Evolutionary conservation across 2,797 vertebrate species (phyloP).

Genomic region (Buphagus erythrorhynchus): DNA sequence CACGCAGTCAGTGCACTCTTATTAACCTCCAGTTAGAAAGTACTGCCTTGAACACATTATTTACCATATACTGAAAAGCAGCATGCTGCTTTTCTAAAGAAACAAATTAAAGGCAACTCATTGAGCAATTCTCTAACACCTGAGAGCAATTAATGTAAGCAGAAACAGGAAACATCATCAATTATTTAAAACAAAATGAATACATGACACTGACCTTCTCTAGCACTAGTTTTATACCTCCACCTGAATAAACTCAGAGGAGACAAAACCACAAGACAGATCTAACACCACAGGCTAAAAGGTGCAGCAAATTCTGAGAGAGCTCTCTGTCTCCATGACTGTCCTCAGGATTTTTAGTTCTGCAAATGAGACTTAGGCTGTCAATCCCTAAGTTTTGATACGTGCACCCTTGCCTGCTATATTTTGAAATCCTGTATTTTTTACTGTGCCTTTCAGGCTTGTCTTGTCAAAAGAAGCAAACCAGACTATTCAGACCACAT

Average conservation of each 20-base stretch:
- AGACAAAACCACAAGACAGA: slow-evolving; percentile 17
- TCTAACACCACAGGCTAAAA: not conserved
- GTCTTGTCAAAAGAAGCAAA: not conserved
- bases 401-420: rapidly evolving
- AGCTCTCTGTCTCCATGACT: not conserved
- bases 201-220: slow-evolving; percentile 78
- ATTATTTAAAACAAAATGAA: slow-evolving; percentile 83
- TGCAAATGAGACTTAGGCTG: not conserved
- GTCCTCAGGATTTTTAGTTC: not conserved
- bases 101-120: slow-evolving; percentile 73
- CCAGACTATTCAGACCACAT: not conserved
- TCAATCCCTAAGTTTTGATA: not conserved
- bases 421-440: not conserved
- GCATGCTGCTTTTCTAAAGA: slow-evolving; percentile 46
- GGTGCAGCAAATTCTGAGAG: not conserved
- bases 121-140: slow-evolving; percentile 72
- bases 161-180: slow-evolving; percentile 77
- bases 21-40: slow-evolving; percentile 66
- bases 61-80: slow-evolving; percentile 43
- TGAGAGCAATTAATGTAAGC: slow-evolving; percentile 81
- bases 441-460: not conserved
- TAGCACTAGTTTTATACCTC: slow-evolving; percentile 63
- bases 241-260: slow-evolving; percentile 65
- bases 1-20: not conserved
- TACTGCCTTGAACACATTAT: not conserved